phyloP scores from a whole-genome alignment of 2,888 invertebrate genomes.

The Poecilobothrus nobilitatus region DNA sequence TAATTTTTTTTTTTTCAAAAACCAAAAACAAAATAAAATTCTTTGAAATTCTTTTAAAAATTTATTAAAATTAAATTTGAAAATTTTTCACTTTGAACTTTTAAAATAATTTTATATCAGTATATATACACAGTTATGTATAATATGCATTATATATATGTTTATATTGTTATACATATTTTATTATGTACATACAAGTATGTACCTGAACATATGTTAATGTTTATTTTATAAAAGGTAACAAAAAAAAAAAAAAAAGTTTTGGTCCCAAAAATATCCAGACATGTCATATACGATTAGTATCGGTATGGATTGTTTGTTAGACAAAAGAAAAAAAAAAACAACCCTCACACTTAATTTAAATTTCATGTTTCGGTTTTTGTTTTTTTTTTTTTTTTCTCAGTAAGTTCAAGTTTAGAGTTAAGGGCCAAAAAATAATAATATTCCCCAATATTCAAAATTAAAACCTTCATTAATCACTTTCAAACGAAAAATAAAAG shows the following conservation, averaged over 20 bases:
- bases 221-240: background rate
- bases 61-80: background rate
- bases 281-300: slow-evolving; percentile 1
- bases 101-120: background rate
- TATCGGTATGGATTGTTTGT: background rate
- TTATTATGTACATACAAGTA: no score
- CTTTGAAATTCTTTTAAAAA: no score
- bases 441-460: background rate
- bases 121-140: background rate
- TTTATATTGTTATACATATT: no score
- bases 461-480: slow-evolving; percentile 6
- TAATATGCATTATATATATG: background rate
- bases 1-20: no score
- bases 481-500: background rate
- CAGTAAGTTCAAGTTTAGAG: no score
- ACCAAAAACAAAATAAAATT: no score
- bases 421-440: background rate
- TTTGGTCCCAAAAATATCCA: background rate
- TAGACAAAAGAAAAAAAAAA: background rate
- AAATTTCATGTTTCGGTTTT: no score
- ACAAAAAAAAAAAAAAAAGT: background rate
- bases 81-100: slow-evolving; percentile 2
- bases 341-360: background rate
- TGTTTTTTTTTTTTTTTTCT: no score
- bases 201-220: no score